A percentile compares a stretch with the other conserved stretches of the same genome.
These are phyloP conservation scores for Pao palembangensis DNA, from an alignment of 2,113 vertebrate species.

Conservation along the genomic window DNA sequence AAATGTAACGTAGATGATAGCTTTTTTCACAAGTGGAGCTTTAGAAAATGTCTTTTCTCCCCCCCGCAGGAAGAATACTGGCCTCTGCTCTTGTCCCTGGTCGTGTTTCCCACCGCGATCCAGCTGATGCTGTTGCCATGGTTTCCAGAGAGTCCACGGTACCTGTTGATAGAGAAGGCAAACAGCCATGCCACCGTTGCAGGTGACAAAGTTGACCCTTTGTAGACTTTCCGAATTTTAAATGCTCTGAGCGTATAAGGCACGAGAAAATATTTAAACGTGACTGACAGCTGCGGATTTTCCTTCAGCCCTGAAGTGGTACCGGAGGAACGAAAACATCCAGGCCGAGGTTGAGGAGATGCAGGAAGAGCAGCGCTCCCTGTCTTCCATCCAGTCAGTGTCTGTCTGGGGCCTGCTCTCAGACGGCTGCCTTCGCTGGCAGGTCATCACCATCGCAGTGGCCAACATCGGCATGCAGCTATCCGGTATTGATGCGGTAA, in stretches of 20 bases:
- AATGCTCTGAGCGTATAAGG: no score
- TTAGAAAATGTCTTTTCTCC: not conserved
- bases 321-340: constrained; percentile 73
- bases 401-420: constrained; percentile 74
- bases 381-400: constrained; percentile 73
- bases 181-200: constrained; percentile 74
- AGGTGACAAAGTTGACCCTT: constrained; percentile 60
- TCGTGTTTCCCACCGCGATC: constrained; percentile 77
- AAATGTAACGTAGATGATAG: not conserved
- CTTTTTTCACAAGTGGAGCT: not conserved
- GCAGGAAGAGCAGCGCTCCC: constrained; percentile 80
- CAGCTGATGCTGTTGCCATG: constrained; percentile 84
- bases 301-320: constrained; percentile 75
- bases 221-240: not conserved
- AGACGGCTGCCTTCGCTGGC: constrained; percentile 79
- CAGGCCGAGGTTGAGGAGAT: constrained; percentile 84
- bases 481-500: constrained; percentile 87
- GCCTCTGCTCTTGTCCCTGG: constrained; percentile 82
- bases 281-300: not conserved
- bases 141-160: constrained; percentile 90
- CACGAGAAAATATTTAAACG: not conserved
- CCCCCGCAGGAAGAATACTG: constrained; percentile 80
- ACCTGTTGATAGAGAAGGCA: constrained; percentile 84
- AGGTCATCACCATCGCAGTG: constrained; percentile 80
- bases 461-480: constrained; percentile 89